Base-by-base conservation (phyloP, 2,797 vertebrate species). In the Eulemur coronatus region DNA sequence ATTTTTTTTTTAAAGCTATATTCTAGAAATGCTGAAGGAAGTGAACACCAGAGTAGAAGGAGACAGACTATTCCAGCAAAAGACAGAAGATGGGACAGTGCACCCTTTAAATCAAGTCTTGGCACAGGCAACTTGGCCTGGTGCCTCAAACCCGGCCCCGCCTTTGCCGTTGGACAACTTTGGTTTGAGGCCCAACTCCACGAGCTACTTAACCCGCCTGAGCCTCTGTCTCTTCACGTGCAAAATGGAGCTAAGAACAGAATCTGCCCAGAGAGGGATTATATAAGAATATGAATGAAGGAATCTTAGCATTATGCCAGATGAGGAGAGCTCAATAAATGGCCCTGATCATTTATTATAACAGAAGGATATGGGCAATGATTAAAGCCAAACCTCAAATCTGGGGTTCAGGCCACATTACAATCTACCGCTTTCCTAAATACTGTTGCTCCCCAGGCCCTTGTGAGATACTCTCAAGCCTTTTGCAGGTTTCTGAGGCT, bases 1-100 rank as follows among this genome's bases (percentile, higher is more conserved):
- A 2, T 35, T 50, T 57, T 75, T 38, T 50, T 82, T 38, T 80
- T 38, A 52, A 84, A 89, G 30, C 13, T 73, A n/a, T 48, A 75
- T 94, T 81, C 73, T 80, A 33, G 80, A 89, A 63, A 52, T 61
- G 33, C 11, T 89, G 79, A 92, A 84, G 78, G 78, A 88, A 88
- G 55, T 73, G 70, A 48, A 55, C 8, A 15, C 78, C 52, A 59
- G 41, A 88, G 48, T 18, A 81, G 55, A 57, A 57, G 61, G 41
- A 43, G 41, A 9, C 52, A 57, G 3, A 35, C 82, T 59, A 30
- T 89, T 76, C 7, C 18, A 46, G 26, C 7, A 17, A 35, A 57
- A 69, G 61, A 63, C 43, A 20, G 46, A 63, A 63, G 50, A 26
- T 80, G 59, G 65, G 28, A 8, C 0, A 0, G 22, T 26, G 41